Base-by-base conservation (phyloP, 53 echinoderm and acorn worm genomes). In the Pentamera pediparva region DNA sequence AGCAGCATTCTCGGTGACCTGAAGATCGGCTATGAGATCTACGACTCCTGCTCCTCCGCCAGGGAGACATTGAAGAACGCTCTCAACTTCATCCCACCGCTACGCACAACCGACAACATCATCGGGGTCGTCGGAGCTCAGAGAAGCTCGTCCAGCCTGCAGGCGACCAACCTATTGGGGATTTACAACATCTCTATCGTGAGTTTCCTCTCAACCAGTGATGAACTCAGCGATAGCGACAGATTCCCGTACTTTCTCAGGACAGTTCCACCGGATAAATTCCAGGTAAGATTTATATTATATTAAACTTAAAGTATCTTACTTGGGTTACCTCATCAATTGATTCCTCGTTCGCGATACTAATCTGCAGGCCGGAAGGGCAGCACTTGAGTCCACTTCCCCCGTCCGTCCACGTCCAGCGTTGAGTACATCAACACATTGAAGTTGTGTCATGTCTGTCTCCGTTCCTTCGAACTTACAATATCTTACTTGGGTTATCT, bases 181-280 rank as follows among this genome's bases (percentile, higher is more conserved):
- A 11, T 95, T 3, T 87, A 90, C 77, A 69, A 79, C 26, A 95
- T 95, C 35, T 87, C 95, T 4, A 73, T 87, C 32, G 79, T 95
- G 27, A 90, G 90, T 62, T 95, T 89, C 62, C 67, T 96, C 28
- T 87, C 88, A 2, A 91, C 90, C 2, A 89, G 89, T 53, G 95
- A 95, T 65, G 95, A 90, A 35, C 83, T 95, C 0, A 87, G 87
- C 62, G 80, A 96, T 53, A 63, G 65, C 32, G 61, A 77, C 9
- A 78, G 85, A 22, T 96, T 85, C 62, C 90, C 90, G 9, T 91
- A 83, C 48, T 96, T 96, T 57, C 39, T 91, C 24, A 61, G 96
- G 48, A 96, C 96, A 3, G 96, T 96, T 12, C 86, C 86, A 2
- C 88, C 96, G 18, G 90, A 90, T 74, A 82, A 76, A 79, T 91